Conservation (phyloP, 2,888 invertebrate genomes). For the Tanypteryx hageni region DNA sequence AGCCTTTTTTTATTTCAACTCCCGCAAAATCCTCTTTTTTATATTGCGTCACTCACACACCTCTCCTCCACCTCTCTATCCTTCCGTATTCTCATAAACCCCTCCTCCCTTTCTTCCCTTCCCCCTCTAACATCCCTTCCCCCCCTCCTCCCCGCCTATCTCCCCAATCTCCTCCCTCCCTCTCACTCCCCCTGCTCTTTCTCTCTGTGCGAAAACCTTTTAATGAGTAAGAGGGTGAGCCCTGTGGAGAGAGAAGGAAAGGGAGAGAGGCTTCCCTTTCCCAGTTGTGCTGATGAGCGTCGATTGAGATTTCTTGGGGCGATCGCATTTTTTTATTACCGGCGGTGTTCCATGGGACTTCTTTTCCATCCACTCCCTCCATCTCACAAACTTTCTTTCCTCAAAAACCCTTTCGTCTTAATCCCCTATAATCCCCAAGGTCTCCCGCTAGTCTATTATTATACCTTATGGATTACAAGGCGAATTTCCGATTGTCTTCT, state of each 20-base stretch:
- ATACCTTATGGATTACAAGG: conserved; percentile 52
- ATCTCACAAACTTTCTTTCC: conserved; percentile 35
- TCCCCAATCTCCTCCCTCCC: background rate
- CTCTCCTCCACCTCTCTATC: background rate
- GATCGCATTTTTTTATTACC: conserved; percentile 57
- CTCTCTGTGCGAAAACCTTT: conserved; percentile 36
- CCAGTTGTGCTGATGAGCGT: conserved; percentile 37
- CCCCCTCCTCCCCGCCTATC: background rate
- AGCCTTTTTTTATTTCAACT: background rate
- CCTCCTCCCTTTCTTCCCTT: background rate
- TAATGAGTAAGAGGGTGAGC: conserved; percentile 52
- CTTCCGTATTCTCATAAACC: too few relatives aligned
- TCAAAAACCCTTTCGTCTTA: conserved; percentile 42
- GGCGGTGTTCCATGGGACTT: conserved; percentile 49
- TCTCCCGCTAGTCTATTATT: conserved; percentile 40
- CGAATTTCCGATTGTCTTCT: background rate
- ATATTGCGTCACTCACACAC: background rate
- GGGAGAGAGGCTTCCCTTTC: conserved; percentile 27
- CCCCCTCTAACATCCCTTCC: background rate
- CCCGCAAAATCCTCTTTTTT: background rate
- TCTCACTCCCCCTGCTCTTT: background rate
- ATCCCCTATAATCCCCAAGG: conserved; percentile 32
- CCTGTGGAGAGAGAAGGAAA: background rate
- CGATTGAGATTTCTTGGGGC: conserved; percentile 62
- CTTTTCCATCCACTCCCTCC: conserved; percentile 31